These are phyloP conservation scores for Alviniconcha strummeri DNA, from an alignment of 2,888 invertebrate genomes.

Conservation along the genomic window DNA sequence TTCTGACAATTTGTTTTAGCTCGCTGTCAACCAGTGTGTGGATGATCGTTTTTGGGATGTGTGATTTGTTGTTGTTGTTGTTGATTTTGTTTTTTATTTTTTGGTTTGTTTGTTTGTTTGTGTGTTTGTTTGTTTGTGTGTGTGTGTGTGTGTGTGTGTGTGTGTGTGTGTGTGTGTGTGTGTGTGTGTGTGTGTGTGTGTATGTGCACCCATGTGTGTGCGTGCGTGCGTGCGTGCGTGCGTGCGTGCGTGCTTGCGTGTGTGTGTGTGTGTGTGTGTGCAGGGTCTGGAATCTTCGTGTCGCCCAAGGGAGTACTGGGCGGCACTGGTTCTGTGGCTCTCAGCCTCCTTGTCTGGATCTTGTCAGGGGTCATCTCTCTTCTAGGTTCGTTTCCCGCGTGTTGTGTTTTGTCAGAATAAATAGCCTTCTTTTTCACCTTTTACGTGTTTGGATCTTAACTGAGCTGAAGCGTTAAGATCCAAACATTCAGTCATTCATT, in stretches of 20 bases:
- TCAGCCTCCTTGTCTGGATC: conserved; percentile 96
- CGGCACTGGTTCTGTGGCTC: conserved; percentile 91
- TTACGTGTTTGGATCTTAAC: too few relatives aligned
- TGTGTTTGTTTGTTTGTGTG: not conserved
- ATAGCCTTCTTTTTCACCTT: too few relatives aligned
- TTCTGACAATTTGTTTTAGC: too few relatives aligned
- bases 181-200: conserved; percentile 11
- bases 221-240: not conserved
- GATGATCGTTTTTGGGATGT: too few relatives aligned
- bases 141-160: conserved; percentile 10
- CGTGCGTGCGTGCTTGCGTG: conserved; percentile 7
- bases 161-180: not conserved
- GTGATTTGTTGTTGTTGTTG: too few relatives aligned
- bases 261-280: conserved; percentile 41
- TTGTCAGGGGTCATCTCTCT: conserved; percentile 92
- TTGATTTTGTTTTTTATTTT: too few relatives aligned
- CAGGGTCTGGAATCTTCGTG: conserved; percentile 98
- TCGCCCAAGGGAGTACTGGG: conserved; percentile 94
- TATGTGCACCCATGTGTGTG: not conserved
- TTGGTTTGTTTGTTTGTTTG: too few relatives aligned
- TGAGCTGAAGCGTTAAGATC: too few relatives aligned
- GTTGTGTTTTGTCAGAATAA: not conserved
- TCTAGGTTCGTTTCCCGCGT: conserved; percentile 80
- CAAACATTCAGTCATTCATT: too few relatives aligned
- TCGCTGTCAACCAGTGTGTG: too few relatives aligned